A percentile compares a stretch with the other conserved stretches of the same genome.
Evolutionary conservation across 2,888 invertebrate genomes (phyloP).

Genomic region (Epinotia nisella): DNA sequence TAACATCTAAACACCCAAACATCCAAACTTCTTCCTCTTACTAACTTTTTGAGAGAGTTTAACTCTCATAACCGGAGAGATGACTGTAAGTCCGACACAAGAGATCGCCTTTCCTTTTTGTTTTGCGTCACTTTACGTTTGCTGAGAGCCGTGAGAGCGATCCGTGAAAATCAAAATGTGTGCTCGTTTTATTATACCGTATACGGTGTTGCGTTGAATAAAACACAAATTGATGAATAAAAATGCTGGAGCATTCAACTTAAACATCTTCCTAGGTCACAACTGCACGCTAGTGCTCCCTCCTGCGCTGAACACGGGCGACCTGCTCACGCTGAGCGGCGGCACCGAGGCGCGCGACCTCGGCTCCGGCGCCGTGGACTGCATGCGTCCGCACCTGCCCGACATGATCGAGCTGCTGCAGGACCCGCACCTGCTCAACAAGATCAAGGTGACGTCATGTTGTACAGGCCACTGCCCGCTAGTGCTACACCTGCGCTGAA

Average conservation of each 20-base stretch:
- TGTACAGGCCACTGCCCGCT: slow-evolving; percentile 80
- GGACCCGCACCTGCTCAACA: slow-evolving; percentile 97
- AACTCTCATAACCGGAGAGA: too few relatives aligned
- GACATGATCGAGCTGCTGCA: slow-evolving; percentile 98
- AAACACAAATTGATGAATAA: background rate
- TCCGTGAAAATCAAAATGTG: background rate
- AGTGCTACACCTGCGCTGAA: slow-evolving; percentile 86
- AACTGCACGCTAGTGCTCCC: slow-evolving; percentile 88
- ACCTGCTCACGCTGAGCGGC: slow-evolving; percentile 52
- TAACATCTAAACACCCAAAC: too few relatives aligned
- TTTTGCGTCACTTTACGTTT: too few relatives aligned
- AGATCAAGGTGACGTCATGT: slow-evolving; percentile 91
- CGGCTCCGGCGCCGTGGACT: slow-evolving; percentile 96
- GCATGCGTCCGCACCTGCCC: slow-evolving; percentile 94
- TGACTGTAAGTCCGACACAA: too few relatives aligned
- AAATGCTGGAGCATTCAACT: background rate
- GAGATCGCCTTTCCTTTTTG: too few relatives aligned
- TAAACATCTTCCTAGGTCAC: slow-evolving; percentile 60
- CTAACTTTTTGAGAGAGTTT: too few relatives aligned
- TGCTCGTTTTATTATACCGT: background rate
- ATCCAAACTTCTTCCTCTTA: too few relatives aligned
- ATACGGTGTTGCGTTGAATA: background rate
- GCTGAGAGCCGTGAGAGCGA: too few relatives aligned
- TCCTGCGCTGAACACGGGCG: slow-evolving; percentile 73
- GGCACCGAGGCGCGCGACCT: slow-evolving; percentile 78